Percentiles rank a stretch among this genome's conserved stretches.
Evolutionary conservation across 2,113 vertebrate species (phyloP).

Genomic region (Perca schrenkii): DNA sequence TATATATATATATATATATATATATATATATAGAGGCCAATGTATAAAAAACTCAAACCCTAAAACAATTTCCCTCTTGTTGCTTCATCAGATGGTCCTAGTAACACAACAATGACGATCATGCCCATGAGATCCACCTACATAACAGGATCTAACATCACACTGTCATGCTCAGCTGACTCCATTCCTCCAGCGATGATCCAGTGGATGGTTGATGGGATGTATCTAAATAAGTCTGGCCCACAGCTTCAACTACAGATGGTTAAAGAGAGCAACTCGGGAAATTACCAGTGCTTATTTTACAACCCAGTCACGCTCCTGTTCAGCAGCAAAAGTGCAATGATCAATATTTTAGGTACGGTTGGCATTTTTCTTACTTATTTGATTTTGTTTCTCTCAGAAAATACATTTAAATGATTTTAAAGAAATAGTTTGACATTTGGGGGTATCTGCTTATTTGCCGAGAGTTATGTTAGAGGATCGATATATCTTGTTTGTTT

Average conservation of each 20-base stretch:
- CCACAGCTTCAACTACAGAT: constrained; percentile 50
- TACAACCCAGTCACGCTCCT: constrained; percentile 72
- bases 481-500: background rate
- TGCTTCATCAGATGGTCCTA: constrained; percentile 77
- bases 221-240: constrained; percentile 18
- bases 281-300: constrained; percentile 76
- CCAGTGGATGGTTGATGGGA: constrained; percentile 70
- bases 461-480: background rate
- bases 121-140: constrained; percentile 38
- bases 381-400: background rate
- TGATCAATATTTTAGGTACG: constrained; percentile 73
- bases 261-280: constrained; percentile 43
- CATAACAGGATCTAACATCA: constrained; percentile 70
- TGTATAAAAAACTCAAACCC: background rate
- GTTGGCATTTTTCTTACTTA: background rate
- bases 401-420: background rate
- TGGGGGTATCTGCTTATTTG: background rate
- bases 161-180: constrained; percentile 69
- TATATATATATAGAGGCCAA: no score
- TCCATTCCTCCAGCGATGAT: constrained; percentile 72
- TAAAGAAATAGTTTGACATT: background rate
- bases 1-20: no score
- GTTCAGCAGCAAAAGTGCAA: constrained; percentile 35
- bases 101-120: constrained; percentile 49
- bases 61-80: background rate